These are phyloP conservation scores for Zhuqinia jingwanae DNA, from an alignment of 2,888 invertebrate species.

Conservation along the genomic window DNA sequence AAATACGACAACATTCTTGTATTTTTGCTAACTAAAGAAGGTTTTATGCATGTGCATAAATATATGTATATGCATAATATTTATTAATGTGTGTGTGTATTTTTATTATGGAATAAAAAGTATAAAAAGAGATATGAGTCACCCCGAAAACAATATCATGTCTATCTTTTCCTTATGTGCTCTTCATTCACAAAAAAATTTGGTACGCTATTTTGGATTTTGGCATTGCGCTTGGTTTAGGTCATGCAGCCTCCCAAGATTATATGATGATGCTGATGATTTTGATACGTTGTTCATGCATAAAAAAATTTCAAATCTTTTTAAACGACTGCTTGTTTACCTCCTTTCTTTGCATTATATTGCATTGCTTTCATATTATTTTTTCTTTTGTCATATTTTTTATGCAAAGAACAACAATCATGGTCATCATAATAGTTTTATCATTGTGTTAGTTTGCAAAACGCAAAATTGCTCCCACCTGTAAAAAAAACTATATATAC, in stretches of 20 bases:
- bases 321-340: neutral
- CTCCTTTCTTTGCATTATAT: neutral
- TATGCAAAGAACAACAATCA: no score
- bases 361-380: neutral
- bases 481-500: no score
- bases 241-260: no score
- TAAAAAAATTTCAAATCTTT: neutral
- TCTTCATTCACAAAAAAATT: neutral
- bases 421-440: no score
- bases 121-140: constrained; percentile 12
- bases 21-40: neutral
- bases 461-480: no score
- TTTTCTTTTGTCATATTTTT: neutral
- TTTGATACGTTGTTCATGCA: constrained; percentile 17
- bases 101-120: constrained; percentile 43
- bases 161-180: neutral
- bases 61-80: neutral
- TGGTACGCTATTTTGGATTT: neutral
- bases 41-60: neutral
- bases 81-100: neutral
- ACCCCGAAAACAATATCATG: constrained; percentile 29
- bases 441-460: no score
- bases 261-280: neutral
- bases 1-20: constrained; percentile 1
- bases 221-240: neutral